phyloP scores from a whole-genome alignment of 2,888 invertebrate genomes.

The Papilio gigon region DNA sequence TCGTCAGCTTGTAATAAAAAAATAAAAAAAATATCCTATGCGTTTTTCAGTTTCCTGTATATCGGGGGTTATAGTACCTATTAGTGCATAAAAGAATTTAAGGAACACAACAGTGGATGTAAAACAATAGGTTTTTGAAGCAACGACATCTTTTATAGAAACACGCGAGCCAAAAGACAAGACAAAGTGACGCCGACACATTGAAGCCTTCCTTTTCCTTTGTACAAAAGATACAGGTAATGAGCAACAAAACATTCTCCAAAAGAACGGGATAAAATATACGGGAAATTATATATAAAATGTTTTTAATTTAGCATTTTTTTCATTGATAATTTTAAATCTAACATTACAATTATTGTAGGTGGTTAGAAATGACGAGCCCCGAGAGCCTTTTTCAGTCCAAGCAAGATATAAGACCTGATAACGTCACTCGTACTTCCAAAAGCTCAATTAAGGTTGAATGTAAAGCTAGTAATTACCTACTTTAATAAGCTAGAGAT shows the following conservation, averaged over 20 bases:
- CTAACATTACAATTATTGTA: too few relatives aligned
- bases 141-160: conserved; percentile 26
- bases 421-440: too few relatives aligned
- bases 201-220: conserved; percentile 18
- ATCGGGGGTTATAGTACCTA: background rate
- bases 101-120: background rate
- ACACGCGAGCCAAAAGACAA: conserved; percentile 26
- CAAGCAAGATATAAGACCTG: too few relatives aligned
- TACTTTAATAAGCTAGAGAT: conserved; percentile 26
- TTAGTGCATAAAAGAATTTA: background rate
- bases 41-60: too few relatives aligned
- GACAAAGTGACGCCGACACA: conserved; percentile 28
- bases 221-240: conserved; percentile 28
- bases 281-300: background rate
- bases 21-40: too few relatives aligned
- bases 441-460: background rate
- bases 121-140: conserved; percentile 26
- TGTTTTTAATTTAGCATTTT: too few relatives aligned
- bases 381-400: too few relatives aligned
- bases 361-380: too few relatives aligned
- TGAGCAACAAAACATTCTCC: conserved; percentile 20
- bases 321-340: too few relatives aligned
- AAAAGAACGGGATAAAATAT: conserved; percentile 1
- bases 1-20: too few relatives aligned
- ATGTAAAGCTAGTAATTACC: background rate